phyloP scores from a whole-genome alignment of 2,113 vertebrate species.

The Oncorhynchus clarkii region DNA sequence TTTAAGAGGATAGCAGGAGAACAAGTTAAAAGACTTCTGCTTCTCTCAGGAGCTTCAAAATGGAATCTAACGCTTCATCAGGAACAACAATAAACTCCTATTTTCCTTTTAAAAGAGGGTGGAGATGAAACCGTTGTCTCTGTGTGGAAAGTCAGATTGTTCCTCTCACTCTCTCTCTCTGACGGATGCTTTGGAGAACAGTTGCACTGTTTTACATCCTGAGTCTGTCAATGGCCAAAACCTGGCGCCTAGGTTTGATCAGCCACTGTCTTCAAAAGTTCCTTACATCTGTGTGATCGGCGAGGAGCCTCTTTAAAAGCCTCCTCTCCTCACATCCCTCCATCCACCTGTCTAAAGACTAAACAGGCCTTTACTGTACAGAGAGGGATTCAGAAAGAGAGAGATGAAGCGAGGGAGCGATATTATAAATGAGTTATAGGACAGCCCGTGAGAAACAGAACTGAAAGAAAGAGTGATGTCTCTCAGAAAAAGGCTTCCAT shows the following conservation, averaged over 20 bases:
- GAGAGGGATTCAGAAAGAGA: conserved; percentile 17
- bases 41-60: conserved; percentile 59
- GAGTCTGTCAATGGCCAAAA: conserved; percentile 59
- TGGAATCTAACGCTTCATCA: conserved; percentile 56
- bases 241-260: conserved; percentile 51
- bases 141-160: conserved; percentile 45
- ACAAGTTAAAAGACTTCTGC: conserved; percentile 39
- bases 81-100: conserved; percentile 43
- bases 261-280: conserved; percentile 47
- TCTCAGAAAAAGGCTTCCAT: conserved; percentile 35
- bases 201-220: conserved; percentile 40
- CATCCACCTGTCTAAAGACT: conserved; percentile 58
- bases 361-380: conserved; percentile 51
- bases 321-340: conserved; percentile 20
- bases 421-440: conserved; percentile 8
- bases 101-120: conserved; percentile 14
- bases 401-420: conserved; percentile 32
- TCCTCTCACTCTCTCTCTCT: conserved; percentile 28
- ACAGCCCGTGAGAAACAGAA: conserved; percentile 27
- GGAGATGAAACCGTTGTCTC: conserved; percentile 46
- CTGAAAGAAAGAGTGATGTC: conserved; percentile 24
- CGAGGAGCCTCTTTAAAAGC: conserved; percentile 28
- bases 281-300: conserved; percentile 49
- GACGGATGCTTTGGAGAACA: conserved; percentile 32
- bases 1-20: conserved; percentile 66